Base-by-base conservation (phyloP, 2,797 vertebrate genomes). In the Botia almorhae region DNA sequence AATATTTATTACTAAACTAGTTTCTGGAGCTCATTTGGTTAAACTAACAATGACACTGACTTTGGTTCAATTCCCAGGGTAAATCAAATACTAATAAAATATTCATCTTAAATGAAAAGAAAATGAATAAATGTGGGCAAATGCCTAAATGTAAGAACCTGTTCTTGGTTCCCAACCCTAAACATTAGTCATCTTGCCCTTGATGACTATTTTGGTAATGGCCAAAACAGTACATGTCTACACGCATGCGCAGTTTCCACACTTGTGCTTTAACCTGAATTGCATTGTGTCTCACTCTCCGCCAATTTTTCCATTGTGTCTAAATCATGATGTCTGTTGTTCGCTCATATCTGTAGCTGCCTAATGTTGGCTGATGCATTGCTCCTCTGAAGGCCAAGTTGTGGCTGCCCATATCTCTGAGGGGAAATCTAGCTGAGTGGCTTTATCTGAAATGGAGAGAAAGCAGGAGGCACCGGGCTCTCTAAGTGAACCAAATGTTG, bases 391-490 rank as follows among this genome's bases (percentile, higher is more conserved):
- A 78, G 80, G 83, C 67, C 71, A 83, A 67, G 77, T 80, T 83
- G 79, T 78, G 43, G 75, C 63, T 82, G 43, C 68, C 26, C 61
- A 50, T 87, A 83, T 87, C 81, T 84, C 74, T 51, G 64, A 74
- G 61, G 64, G 72, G 65, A 85, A 84, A 84, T 85, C 84, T 83
- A 67, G 56, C 69, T 56, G 70, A 85, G 79, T 82, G 83, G 63
- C 63, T 78, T 85, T 88, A 85, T 85, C 84, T 87, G 76, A 83
- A 83, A 78, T 83, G 72, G 76, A 78, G 78, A 82, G 76, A 85
- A 74, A 69, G 76, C 74, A 48, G 75, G 69, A 80, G 78, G 76
- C 72, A 70, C 61, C 16, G 61, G 78, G 80, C 61, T 63, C 26
- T 26, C 67, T 83, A 76, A 85, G 69, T 84, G 82, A 82, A 80